Conservation (phyloP, 2,797 vertebrate species). For the Siniperca scherzeri region DNA sequence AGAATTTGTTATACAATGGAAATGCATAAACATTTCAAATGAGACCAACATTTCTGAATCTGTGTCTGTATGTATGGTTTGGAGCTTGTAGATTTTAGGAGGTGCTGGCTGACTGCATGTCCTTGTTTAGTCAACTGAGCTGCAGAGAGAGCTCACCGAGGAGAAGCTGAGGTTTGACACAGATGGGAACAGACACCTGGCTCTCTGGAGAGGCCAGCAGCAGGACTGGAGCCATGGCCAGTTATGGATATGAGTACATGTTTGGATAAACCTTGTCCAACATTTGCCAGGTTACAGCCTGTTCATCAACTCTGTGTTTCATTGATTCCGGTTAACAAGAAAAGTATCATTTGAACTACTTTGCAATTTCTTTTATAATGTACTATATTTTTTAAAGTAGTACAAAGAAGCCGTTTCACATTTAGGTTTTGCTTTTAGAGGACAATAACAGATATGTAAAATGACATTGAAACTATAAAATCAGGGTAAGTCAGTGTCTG, state of each 20-base stretch:
- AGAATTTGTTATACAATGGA: slow-evolving; percentile 1
- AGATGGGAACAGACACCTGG: slow-evolving; percentile 76
- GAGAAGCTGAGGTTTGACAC: slow-evolving; percentile 64
- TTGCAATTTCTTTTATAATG: not conserved
- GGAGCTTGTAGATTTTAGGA: slow-evolving; percentile 23
- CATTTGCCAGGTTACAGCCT: slow-evolving; percentile 52
- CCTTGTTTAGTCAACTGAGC: slow-evolving; percentile 43
- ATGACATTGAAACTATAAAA: slow-evolving; percentile 10
- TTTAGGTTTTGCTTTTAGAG: slow-evolving; percentile 20
- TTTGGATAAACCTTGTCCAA: slow-evolving; percentile 67
- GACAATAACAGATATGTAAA: slow-evolving; percentile 8
- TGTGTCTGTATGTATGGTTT: slow-evolving; percentile 5
- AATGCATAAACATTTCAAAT: slow-evolving; percentile 32
- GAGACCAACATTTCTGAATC: slow-evolving; percentile 2
- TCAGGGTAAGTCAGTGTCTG: slow-evolving; percentile 14
- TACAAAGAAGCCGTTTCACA: slow-evolving; percentile 10
- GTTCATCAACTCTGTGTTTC: slow-evolving; percentile 36
- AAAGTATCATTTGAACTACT: not conserved
- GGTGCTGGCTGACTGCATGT: slow-evolving; percentile 29
- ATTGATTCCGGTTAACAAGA: slow-evolving; percentile 26
- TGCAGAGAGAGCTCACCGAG: slow-evolving; percentile 40
- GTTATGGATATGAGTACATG: slow-evolving; percentile 66
- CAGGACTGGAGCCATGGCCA: slow-evolving; percentile 57
- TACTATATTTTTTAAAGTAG: slow-evolving; percentile 4
- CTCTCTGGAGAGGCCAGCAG: slow-evolving; percentile 65